Base-by-base conservation (phyloP, 2,797 vertebrate genomes). In the Salmo trutta region DNA sequence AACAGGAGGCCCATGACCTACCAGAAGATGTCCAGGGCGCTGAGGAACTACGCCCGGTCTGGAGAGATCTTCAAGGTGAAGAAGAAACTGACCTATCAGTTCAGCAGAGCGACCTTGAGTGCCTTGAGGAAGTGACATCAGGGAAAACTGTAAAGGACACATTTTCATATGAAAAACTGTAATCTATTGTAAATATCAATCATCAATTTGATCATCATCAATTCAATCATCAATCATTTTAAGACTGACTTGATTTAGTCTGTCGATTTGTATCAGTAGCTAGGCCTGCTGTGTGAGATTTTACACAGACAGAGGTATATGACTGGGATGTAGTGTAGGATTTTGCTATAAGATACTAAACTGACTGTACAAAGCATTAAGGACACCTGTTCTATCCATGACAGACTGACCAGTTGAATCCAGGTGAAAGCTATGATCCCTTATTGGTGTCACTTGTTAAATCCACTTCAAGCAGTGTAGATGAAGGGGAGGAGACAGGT, bases 11-110 rank as follows among this genome's bases (percentile, higher is more conserved):
- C 91, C 12, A 95, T 96, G 95, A 96, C 95, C 10, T 96, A 95
- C 87, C 95, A 96, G 89, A 96, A 96, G 87, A 95, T 96, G 94
- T 95, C 94, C 36, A 89, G 95, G 0, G 95, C 95, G 17, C 88
- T 96, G n/a, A 90, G 94, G 87, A 96, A 95, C 90, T 96, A 95
- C 4, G 86, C 90, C 4, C 90, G 88, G 21, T 94, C 94, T 0
- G 95, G 95, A 4, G 93, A 95, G 85, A 95, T 96, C 81, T 86
- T 94, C 84, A 96, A 95, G 84, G 95, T 96, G 86, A 94, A 95
- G 84, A 94, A 91, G 87, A 96, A 96, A 87, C 93, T 95, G 77
- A 95, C 93, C 64, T 95, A 95, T 84, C 92, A 91, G 87, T 95
- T 95, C 85, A 93, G 91, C 82, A 71, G 52, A 3, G 84, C 87